These are phyloP conservation scores for Acleris holmiana DNA, from an alignment of 2,888 invertebrate genomes.

Conservation along the genomic window DNA sequence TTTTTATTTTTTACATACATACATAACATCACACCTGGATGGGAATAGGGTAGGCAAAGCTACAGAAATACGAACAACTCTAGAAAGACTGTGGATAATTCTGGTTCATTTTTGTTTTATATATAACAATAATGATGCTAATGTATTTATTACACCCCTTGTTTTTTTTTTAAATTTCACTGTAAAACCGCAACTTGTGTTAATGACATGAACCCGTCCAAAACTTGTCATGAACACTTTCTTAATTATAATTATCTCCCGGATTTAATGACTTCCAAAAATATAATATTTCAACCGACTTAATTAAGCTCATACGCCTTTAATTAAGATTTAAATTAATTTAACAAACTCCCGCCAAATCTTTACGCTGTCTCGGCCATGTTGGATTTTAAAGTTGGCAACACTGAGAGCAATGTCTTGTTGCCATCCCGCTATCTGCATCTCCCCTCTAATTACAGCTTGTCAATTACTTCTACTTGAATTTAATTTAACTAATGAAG, in stretches of 20 bases:
- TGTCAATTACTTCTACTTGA: conserved; percentile 78
- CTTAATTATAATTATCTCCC: conserved; percentile 35
- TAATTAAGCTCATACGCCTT: conserved; percentile 48
- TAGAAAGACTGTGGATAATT: too few species aligned
- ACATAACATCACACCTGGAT: too few species aligned
- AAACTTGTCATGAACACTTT: conserved; percentile 13
- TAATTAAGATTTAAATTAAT: conserved; percentile 63
- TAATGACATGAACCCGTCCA: conserved; percentile 27
- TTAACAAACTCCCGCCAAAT: conserved; percentile 51
- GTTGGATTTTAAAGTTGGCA: conserved; percentile 56
- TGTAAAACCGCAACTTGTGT: not conserved
- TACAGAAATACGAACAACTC: too few species aligned
- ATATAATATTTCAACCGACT: conserved; percentile 39
- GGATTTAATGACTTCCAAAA: conserved; percentile 21
- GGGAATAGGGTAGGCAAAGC: too few species aligned
- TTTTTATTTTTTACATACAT: too few species aligned
- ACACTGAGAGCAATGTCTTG: conserved; percentile 60
- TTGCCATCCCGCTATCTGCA: conserved; percentile 54
- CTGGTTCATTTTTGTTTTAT: too few species aligned
- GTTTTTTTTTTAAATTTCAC: too few species aligned
- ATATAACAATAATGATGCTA: too few species aligned
- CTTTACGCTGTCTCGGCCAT: conserved; percentile 52
- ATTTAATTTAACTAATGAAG: conserved; percentile 84
- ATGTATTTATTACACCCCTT: too few species aligned
- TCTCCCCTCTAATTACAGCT: conserved; percentile 70